Base-by-base conservation (phyloP, 53 echinoderm and acorn worm genomes). In the Echinometra lucunter region DNA sequence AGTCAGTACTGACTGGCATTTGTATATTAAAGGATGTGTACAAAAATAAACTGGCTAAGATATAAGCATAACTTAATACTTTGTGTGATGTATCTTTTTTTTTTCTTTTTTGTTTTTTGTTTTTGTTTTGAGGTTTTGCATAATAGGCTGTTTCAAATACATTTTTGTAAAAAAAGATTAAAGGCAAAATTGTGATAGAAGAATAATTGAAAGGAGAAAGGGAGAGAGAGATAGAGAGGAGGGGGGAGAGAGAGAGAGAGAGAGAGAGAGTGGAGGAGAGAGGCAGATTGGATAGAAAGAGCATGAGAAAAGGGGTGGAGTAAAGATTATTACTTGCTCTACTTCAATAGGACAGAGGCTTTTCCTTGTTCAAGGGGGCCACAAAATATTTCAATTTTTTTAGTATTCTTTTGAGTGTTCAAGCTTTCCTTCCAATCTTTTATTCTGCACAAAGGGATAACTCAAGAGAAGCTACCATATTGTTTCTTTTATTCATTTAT, bases 31-130 rank as follows among this genome's bases (percentile, higher is more conserved):
- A 90, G 63, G 40, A 90, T 90, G 60, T 90, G 90, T 90, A 90
- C 88, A 90, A 90, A 90, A 90, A 90, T 90, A 90, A 90, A 90
- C 85, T 85, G 85, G 85, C 85, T 85, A 45, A 85, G 40, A 85
- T 81, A 18, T 85, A 85, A 85, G 85, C 85, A 9, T 45, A 85
- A 85, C 49, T 78, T 38, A 42, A 2, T 42, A 15, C 3, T 38
- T 30, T 78, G 18, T 38, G 38, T 85, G 49, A 49, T 85, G 47
- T 47, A n/a, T 47, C 49, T 49, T 2, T 7, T 44, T 45, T 13
- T 17, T 82, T 44, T 44, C 27, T 17, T n/a, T n/a, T 63, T 63
- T 63, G 63, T n/a, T n/a, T n/a, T 81, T 44, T 30, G 23, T 81
- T 44, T 42, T 21, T 4, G 63, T 23, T 63, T 63, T 63, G 63